Conservation (phyloP, 2,888 invertebrate species). For the Drosophila trichaetosa region DNA sequence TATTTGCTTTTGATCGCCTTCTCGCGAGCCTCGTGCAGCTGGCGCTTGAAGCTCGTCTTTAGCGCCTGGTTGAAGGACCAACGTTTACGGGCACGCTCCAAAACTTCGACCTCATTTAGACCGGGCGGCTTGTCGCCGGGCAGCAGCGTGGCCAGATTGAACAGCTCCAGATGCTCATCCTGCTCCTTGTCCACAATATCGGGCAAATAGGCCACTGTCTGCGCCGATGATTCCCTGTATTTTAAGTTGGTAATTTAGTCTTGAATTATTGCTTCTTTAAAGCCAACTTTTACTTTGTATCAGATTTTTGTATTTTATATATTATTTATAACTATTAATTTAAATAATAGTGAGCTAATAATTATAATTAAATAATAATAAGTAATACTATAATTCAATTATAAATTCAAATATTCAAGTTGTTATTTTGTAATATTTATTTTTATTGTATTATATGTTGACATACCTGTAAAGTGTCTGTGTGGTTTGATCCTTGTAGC, state of each 20-base stretch:
- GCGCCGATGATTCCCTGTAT: conserved; percentile 83
- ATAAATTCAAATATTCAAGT: background rate
- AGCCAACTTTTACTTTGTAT: background rate
- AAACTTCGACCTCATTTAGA: conserved; percentile 86
- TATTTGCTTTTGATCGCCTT: conserved; percentile 82
- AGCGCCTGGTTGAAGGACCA: conserved; percentile 88
- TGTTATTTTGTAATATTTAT: background rate
- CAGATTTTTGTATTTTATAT: background rate
- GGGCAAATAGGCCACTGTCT: conserved; percentile 82
- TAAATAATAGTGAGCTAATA: background rate
- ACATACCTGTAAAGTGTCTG: conserved; percentile 83
- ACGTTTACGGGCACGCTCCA: conserved; percentile 89
- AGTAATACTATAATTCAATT: background rate
- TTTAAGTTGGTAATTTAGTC: background rate
- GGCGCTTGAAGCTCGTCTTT: conserved; percentile 85
- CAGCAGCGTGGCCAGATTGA: conserved; percentile 77
- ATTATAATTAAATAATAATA: too few species aligned
- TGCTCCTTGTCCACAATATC: conserved; percentile 63
- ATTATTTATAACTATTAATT: too few species aligned
- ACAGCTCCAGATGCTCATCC: conserved; percentile 77
- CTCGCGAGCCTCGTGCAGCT: conserved; percentile 86
- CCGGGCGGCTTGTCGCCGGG: conserved; percentile 79
- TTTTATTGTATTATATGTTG: background rate
- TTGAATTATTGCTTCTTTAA: background rate
- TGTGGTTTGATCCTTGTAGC: conserved; percentile 75